Evolutionary conservation across 1,140 invertebrate genomes (phyloP).

Genomic region (Papilio xuthus): DNA sequence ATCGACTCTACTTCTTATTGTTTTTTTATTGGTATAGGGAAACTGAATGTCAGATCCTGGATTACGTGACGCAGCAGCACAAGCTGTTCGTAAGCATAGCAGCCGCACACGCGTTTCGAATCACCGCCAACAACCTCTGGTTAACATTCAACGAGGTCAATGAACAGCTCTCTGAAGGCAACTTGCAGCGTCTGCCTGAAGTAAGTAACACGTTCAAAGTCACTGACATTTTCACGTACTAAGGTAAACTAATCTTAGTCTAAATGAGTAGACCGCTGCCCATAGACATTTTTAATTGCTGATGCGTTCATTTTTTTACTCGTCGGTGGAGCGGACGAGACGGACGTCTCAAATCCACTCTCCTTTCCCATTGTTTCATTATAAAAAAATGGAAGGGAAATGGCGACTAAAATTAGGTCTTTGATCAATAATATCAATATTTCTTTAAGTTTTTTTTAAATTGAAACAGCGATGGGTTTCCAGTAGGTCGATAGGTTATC

Average conservation of each 20-base stretch:
- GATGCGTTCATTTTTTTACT: no score
- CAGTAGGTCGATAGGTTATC: not conserved
- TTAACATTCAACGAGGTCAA: constrained; percentile 90
- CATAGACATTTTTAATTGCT: no score
- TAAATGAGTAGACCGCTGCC: no score
- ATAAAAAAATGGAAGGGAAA: no score
- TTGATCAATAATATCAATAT: not conserved
- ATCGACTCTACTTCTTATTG: not conserved
- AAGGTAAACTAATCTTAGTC: no score
- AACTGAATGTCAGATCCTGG: constrained; percentile 93
- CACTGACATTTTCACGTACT: not conserved
- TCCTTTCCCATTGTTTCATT: no score
- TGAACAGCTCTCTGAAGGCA: constrained; percentile 88
- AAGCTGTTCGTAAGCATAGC: constrained; percentile 94
- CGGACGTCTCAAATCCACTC: no score
- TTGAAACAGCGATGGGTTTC: not conserved
- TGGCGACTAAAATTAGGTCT: no score
- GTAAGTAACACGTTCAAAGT: constrained; percentile 76
- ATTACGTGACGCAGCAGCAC: constrained; percentile 96
- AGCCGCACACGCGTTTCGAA: constrained; percentile 88
- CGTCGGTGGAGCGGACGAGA: no score
- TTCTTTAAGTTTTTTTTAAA: not conserved
- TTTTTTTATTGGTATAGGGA: constrained; percentile 77
- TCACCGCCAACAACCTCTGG: constrained; percentile 89
- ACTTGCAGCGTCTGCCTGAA: constrained; percentile 90